Conservation (phyloP, 2,113 vertebrate species). For the Pseudois nayaur region DNA sequence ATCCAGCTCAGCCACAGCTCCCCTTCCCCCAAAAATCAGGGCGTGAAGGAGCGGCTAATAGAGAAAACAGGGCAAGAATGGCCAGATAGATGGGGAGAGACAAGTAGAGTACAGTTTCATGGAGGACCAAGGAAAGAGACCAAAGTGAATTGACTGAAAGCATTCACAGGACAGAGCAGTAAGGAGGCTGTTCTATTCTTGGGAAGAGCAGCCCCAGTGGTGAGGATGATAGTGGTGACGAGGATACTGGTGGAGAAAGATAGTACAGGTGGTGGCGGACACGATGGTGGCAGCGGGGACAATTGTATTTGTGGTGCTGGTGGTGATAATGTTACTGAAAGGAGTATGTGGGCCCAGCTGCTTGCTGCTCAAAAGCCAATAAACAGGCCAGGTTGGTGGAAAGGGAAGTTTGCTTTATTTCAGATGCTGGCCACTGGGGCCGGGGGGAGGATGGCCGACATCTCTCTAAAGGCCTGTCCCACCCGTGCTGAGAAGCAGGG, state of each 20-base stretch:
- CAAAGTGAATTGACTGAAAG: not conserved
- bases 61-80: not conserved
- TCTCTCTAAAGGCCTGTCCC: not conserved
- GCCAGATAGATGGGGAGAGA: not conserved
- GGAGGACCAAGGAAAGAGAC: not conserved
- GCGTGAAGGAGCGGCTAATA: not conserved
- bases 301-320: not conserved
- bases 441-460: rapidly evolving
- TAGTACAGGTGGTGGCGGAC: not conserved
- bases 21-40: not conserved
- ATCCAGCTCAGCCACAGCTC: not conserved
- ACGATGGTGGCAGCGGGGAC: not conserved
- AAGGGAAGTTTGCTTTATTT: not conserved
- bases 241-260: not conserved
- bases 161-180: not conserved
- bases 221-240: not conserved
- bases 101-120: not conserved
- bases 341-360: not conserved
- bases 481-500: rapidly evolving
- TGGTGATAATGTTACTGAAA: not conserved
- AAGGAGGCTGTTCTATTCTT: not conserved
- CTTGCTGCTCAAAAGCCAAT: not conserved
- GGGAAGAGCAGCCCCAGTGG: not conserved
- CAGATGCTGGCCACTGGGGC: not conserved
- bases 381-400: not conserved